Base-by-base conservation (phyloP, 53 echinoderm and acorn worm genomes). In the Astropecten irregularis region DNA sequence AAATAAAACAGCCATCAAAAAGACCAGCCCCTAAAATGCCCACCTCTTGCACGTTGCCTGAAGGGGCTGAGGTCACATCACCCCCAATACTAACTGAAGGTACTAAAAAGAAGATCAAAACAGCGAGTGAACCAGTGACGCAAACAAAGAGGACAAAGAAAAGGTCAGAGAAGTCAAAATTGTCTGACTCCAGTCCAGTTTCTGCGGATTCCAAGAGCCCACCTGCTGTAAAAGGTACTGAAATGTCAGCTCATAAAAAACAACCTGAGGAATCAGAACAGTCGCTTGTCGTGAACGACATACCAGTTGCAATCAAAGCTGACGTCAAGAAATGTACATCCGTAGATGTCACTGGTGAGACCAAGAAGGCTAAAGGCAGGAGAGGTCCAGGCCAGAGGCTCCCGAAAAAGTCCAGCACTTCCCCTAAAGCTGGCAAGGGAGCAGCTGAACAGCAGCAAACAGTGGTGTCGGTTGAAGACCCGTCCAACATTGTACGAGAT, bases 121-220 rank as follows among this genome's bases (percentile, higher is more conserved):
- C 61, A 2, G 55, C 18, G 8, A 53, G 25, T 62, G 61, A 79
- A 25, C 3, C 61, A 49, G 31, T n/a, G 9, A 20, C 33, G 21
- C 26, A 26, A 50, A 60, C 60, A 15, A 79, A 79, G 61, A 60
- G 47, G 49, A 61, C 79, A 15, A 79, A 68, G 68, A 68, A 79
- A 32, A 79, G 40, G 15, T 13, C 47, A 26, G 47, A 46, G 61
- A 62, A 61, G 34, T 27, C 46, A 6, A 79, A 62, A n/a, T 3
- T 16, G 18, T 30, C 39, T 31, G 62, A 10, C 32, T 32, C n/a
- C 19, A 22, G 22, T 32, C 20, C 10, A 34, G 36, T 19, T 54
- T 53, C 74, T 28, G 35, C 19, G 28, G 32, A 29, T 29, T 27
- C 63, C 14, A 2, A 31, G 11, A 31, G 9, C 5, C 14, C 22